Evolutionary conservation across 2,888 invertebrate species (phyloP).

Genomic region (Tuberolachnus salignus): DNA sequence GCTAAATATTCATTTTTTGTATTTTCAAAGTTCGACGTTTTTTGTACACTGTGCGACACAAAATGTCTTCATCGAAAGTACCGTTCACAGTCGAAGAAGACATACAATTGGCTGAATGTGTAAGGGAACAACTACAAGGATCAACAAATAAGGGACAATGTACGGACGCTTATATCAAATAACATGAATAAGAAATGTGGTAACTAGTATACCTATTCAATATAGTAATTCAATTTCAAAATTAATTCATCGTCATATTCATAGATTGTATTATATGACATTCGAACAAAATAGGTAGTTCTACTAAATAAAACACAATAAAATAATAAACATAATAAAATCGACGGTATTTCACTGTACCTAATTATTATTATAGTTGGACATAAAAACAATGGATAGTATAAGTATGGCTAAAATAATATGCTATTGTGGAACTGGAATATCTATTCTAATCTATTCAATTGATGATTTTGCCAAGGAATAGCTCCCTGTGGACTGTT

Average conservation of each 20-base stretch:
- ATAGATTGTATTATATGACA: conserved; percentile 8
- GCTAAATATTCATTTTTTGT: not conserved
- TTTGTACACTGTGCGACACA: not conserved
- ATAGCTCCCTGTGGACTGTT: conserved; percentile 26
- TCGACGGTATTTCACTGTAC: conserved; percentile 18
- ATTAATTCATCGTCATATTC: not conserved
- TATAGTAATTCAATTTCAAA: conserved; percentile 1
- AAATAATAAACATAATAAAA: conserved; percentile 20
- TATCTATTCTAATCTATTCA: conserved; percentile 38
- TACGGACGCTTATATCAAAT: conserved; percentile 17
- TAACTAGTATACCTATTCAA: no score
- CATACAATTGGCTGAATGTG: conserved; percentile 31
- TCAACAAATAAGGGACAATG: not conserved
- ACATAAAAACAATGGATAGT: conserved; percentile 24
- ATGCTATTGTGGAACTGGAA: conserved; percentile 37
- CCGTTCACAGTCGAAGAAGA: conserved; percentile 21
- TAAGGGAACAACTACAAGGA: conserved; percentile 22
- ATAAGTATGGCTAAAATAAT: conserved; percentile 31
- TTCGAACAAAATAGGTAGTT: conserved; percentile 15
- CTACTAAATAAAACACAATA: not conserved
- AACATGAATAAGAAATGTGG: conserved; percentile 1
- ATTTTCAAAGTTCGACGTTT: not conserved
- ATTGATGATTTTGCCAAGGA: conserved; percentile 34
- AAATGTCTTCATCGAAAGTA: conserved; percentile 20
- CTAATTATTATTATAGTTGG: conserved; percentile 10